Conservation (phyloP, 1,140 invertebrate genomes). For the Laupala kohalensis region DNA sequence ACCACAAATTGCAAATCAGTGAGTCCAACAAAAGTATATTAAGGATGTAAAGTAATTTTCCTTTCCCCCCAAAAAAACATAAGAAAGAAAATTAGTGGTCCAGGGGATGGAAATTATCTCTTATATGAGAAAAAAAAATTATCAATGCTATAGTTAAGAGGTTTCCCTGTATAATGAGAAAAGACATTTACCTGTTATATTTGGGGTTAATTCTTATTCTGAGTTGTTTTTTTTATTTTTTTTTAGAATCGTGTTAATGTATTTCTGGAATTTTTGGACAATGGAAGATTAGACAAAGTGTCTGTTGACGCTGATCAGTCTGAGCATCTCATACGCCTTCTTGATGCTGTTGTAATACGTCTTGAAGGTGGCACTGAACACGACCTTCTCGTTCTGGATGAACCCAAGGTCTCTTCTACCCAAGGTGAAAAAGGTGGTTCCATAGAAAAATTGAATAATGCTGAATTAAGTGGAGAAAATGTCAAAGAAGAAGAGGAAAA, state of each 20-base stretch:
- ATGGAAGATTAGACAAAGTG: conserved; percentile 58
- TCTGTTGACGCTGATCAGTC: conserved; percentile 78
- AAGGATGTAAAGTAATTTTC: too few relatives aligned
- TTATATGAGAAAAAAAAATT: too few relatives aligned
- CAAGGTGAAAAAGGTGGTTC: conserved; percentile 18
- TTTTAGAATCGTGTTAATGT: conserved; percentile 73
- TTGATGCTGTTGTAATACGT: conserved; percentile 94
- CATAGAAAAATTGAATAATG: conserved; percentile 3
- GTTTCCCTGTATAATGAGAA: too few relatives aligned
- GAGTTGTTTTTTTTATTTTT: conserved; percentile 18
- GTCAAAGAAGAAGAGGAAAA: conserved; percentile 17
- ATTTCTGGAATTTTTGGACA: conserved; percentile 73
- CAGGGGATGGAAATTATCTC: too few relatives aligned
- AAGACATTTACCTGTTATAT: not conserved
- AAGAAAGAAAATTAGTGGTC: too few relatives aligned
- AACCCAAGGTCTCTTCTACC: conserved; percentile 20
- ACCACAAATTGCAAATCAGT: too few relatives aligned
- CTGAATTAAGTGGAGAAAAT: conserved; percentile 19
- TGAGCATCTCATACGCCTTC: conserved; percentile 70
- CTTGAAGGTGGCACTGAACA: conserved; percentile 94
- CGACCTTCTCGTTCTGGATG: conserved; percentile 74
- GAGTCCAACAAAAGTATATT: too few relatives aligned
- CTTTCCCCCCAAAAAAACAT: too few relatives aligned
- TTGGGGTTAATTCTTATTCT: not conserved
- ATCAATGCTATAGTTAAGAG: too few relatives aligned